Percentiles rank a stretch among this genome's conserved stretches.
phyloP scores from a whole-genome alignment of 2,797 vertebrate genomes.

The Ptychadena robeensis region DNA sequence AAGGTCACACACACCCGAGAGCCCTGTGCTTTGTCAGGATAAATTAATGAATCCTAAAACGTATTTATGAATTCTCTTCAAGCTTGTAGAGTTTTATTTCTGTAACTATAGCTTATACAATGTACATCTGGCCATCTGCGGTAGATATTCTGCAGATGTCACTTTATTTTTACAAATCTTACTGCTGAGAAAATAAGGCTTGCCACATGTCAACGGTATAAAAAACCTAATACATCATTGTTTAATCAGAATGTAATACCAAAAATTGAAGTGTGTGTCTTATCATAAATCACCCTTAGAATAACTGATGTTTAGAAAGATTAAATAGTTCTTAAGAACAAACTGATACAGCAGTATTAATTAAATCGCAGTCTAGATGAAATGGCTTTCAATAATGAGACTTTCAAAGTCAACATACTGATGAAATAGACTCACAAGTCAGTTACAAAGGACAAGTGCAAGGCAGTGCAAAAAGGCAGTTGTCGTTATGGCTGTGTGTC shows the following conservation, averaged over 20 bases:
- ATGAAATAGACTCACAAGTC: not conserved
- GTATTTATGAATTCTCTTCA: not conserved
- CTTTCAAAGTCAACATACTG: not conserved
- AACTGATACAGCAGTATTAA: not conserved
- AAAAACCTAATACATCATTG: slow-evolving; percentile 32
- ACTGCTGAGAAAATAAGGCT: slow-evolving; percentile 3
- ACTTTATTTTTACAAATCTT: slow-evolving; percentile 7
- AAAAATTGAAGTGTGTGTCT: slow-evolving; percentile 7
- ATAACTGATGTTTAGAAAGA: slow-evolving; percentile 19
- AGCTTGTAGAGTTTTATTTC: not conserved
- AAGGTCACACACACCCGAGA: not conserved
- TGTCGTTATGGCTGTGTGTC: no score
- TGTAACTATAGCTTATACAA: not conserved
- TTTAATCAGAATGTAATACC: slow-evolving; percentile 39
- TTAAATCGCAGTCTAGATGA: not conserved
- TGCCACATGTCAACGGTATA: slow-evolving; percentile 8
- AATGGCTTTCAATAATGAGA: not conserved
- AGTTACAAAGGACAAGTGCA: no score
- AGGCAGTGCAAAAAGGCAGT: no score
- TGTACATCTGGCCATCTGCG: not conserved
- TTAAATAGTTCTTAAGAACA: not conserved
- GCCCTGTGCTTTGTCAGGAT: not conserved
- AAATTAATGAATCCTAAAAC: not conserved
- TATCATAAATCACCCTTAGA: not conserved
- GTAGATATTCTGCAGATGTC: slow-evolving; percentile 13